Evolutionary conservation across 2,888 invertebrate species (phyloP).

Genomic region (Thelaira solivaga): DNA sequence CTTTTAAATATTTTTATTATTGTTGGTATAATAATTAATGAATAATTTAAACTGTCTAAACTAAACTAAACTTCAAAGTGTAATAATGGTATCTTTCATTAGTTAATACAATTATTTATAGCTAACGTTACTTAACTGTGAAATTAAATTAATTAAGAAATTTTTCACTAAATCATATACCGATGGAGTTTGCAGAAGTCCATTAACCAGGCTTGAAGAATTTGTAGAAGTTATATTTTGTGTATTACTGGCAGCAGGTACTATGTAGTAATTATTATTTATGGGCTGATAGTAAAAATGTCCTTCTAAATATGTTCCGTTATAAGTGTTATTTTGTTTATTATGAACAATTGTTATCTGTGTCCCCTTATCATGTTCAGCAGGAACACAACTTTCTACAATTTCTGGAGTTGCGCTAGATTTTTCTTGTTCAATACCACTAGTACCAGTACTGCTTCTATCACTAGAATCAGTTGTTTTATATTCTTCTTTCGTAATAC

Average conservation of each 20-base stretch:
- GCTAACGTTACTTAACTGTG: no score
- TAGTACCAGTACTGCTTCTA: background rate
- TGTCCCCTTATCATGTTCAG: background rate
- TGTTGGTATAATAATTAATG: no score
- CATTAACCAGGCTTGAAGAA: background rate
- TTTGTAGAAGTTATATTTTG: background rate
- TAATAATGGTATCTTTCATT: no score
- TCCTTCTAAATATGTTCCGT: constrained; percentile 33
- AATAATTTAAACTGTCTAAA: no score
- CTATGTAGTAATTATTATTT: constrained; percentile 24
- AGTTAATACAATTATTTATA: no score
- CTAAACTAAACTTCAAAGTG: no score
- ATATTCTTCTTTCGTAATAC: background rate
- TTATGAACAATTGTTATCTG: background rate
- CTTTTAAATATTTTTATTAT: no score
- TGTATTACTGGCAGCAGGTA: background rate
- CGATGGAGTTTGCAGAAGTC: background rate
- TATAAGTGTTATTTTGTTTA: constrained; percentile 26
- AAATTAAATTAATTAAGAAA: background rate
- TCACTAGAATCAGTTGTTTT: background rate
- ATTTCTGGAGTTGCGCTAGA: background rate
- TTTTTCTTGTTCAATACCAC: background rate
- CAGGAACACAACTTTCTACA: background rate
- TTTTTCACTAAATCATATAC: background rate
- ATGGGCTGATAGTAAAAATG: constrained; percentile 11